phyloP scores from a whole-genome alignment of 1,140 invertebrate species.

The Uloborus diversus region DNA sequence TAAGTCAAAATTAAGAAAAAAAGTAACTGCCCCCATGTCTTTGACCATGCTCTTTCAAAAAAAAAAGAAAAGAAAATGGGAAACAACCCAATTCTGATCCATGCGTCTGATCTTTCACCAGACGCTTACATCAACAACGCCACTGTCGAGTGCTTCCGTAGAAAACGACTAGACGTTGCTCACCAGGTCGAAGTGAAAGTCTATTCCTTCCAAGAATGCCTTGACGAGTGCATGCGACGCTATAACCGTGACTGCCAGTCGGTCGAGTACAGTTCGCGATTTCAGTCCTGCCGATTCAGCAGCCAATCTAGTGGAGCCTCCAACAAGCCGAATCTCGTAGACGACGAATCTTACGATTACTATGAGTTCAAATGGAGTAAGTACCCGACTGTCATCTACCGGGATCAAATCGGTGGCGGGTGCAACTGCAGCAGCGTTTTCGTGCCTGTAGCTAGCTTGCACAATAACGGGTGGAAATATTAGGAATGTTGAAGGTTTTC shows the following conservation, averaged over 20 bases:
- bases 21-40: no score
- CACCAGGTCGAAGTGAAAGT: slow-evolving; percentile 90
- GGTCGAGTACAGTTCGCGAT: slow-evolving; percentile 85
- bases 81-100: no score
- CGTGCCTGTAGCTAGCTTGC: no score
- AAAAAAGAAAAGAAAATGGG: no score
- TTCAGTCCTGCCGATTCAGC: slow-evolving; percentile 82
- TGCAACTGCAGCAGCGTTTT: no score
- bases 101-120: slow-evolving; percentile 34
- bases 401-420: slow-evolving; percentile 17
- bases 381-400: slow-evolving; percentile 65
- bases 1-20: no score
- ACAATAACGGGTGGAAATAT: no score
- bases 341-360: slow-evolving; percentile 90
- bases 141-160: slow-evolving; percentile 86
- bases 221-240: slow-evolving; percentile 84
- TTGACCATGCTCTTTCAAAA: no score
- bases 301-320: slow-evolving; percentile 62
- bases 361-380: slow-evolving; percentile 80
- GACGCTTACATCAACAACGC: slow-evolving; percentile 67
- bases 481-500: no score
- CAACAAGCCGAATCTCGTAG: slow-evolving; percentile 77
- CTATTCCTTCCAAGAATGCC: slow-evolving; percentile 83
- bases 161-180: slow-evolving; percentile 82
- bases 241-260: slow-evolving; percentile 73